Conservation (phyloP, 23 tunicate genomes). For the Phallusia fumigata region DNA sequence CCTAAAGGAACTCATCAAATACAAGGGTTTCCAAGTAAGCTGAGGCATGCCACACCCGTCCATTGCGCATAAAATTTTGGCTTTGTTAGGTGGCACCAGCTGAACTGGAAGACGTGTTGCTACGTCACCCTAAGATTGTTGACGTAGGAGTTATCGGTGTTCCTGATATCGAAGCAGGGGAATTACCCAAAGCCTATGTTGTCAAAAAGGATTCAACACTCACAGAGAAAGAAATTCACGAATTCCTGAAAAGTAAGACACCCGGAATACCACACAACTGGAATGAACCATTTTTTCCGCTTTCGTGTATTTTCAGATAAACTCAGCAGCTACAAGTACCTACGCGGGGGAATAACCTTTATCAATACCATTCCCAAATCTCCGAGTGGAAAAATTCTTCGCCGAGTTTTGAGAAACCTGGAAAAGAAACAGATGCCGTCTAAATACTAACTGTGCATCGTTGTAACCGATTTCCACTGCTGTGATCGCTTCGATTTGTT, state of each 20-base stretch:
- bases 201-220: conserved; percentile 19
- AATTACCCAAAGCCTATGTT: conserved; percentile 70
- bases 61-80: background rate
- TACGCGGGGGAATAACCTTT: conserved; percentile 75
- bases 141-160: conserved; percentile 75
- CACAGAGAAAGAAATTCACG: conserved; percentile 3
- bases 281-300: background rate
- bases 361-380: conserved; percentile 51
- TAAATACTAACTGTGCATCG: background rate
- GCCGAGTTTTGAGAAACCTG: conserved; percentile 20
- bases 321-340: conserved; percentile 21
- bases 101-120: conserved; percentile 49
- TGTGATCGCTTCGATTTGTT: too few species aligned
- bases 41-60: too few species aligned
- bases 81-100: conserved; percentile 52
- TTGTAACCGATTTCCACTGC: too few species aligned
- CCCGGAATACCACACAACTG: background rate
- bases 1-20: conserved; percentile 77
- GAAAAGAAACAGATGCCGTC: background rate
- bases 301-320: background rate
- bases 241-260: background rate
- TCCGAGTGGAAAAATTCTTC: conserved; percentile 63
- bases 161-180: conserved; percentile 58
- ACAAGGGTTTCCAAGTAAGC: conserved; percentile 74
- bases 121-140: conserved; percentile 49